phyloP scores from a whole-genome alignment of 1,140 invertebrate genomes.

The Halictus rubicundus region DNA sequence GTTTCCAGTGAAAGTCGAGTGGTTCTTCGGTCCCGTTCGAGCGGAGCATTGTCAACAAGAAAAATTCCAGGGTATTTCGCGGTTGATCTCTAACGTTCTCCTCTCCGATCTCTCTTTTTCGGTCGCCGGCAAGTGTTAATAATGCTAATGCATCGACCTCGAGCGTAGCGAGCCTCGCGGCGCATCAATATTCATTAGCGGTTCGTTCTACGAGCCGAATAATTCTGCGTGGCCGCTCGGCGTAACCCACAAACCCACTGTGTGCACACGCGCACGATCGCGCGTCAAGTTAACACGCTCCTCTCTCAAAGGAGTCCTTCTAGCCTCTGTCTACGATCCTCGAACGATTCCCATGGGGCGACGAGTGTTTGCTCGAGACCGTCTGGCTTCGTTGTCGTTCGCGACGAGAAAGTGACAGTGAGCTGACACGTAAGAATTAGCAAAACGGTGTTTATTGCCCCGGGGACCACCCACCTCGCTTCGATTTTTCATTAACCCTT shows the following conservation, averaged over 20 bases:
- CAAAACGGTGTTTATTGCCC: neutral
- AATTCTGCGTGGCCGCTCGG: slow-evolving; percentile 49
- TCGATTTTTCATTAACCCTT: too few relatives aligned
- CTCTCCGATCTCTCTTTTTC: slow-evolving; percentile 6
- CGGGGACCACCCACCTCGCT: neutral
- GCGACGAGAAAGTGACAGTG: neutral
- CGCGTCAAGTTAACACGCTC: slow-evolving; percentile 13
- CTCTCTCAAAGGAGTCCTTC: slow-evolving; percentile 20
- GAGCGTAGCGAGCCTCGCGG: slow-evolving; percentile 38
- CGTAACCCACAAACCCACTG: slow-evolving; percentile 62
- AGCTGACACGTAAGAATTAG: slow-evolving; percentile 10
- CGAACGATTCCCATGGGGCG: neutral
- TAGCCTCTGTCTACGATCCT: slow-evolving; percentile 4
- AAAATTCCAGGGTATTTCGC: neutral
- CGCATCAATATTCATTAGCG: slow-evolving; percentile 75
- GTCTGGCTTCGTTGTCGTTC: neutral
- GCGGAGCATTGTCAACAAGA: neutral
- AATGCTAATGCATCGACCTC: slow-evolving; percentile 73
- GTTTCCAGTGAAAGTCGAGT: neutral
- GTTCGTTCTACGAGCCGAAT: slow-evolving; percentile 58
- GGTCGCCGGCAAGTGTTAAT: slow-evolving; percentile 65
- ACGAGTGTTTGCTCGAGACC: slow-evolving; percentile 21
- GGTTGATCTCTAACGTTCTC: neutral
- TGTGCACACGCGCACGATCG: slow-evolving; percentile 27
- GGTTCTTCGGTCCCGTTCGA: neutral